phyloP scores from a whole-genome alignment of 2,797 vertebrate species.

The Lutjanus argentimaculatus region DNA sequence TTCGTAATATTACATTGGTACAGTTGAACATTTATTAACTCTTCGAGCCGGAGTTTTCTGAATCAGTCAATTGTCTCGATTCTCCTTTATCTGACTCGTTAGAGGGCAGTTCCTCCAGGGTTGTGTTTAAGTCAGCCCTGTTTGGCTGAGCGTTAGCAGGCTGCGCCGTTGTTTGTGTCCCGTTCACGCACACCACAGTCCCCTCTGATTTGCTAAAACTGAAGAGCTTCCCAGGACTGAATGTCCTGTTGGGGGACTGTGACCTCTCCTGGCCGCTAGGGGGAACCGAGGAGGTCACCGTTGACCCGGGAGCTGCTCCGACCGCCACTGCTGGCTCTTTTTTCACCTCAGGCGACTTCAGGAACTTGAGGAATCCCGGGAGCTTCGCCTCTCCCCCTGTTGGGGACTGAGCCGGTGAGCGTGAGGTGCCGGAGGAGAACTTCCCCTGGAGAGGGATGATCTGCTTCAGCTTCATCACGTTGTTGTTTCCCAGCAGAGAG shows the following conservation, averaged over 20 bases:
- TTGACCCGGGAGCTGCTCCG: constrained; percentile 37
- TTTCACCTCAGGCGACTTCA: constrained; percentile 91
- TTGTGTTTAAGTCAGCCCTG: constrained; percentile 86
- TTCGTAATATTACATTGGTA: constrained; percentile 35
- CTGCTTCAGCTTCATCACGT: constrained; percentile 95
- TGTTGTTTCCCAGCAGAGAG: constrained; percentile 93
- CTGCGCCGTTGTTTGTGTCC: constrained; percentile 67
- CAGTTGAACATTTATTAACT: constrained; percentile 61
- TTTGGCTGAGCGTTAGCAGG: constrained; percentile 65
- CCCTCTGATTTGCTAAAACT: constrained; percentile 89
- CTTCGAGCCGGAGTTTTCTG: constrained; percentile 71
- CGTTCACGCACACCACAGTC: constrained; percentile 78
- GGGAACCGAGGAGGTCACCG: constrained; percentile 33
- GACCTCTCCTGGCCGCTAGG: constrained; percentile 86
- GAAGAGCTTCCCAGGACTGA: constrained; percentile 93
- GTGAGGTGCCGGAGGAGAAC: constrained; percentile 86
- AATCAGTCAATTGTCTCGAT: constrained; percentile 71
- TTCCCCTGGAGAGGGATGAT: constrained; percentile 95
- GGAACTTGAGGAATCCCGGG: constrained; percentile 93
- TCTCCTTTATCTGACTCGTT: constrained; percentile 79
- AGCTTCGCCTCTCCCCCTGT: constrained; percentile 92
- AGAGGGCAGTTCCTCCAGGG: constrained; percentile 79
- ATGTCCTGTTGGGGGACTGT: constrained; percentile 94
- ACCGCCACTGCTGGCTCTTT: constrained; percentile 80
- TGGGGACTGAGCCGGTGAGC: constrained; percentile 90